phyloP scores from a whole-genome alignment of 92 coral and sea anemone species.

The Epizoanthus scotinus region DNA sequence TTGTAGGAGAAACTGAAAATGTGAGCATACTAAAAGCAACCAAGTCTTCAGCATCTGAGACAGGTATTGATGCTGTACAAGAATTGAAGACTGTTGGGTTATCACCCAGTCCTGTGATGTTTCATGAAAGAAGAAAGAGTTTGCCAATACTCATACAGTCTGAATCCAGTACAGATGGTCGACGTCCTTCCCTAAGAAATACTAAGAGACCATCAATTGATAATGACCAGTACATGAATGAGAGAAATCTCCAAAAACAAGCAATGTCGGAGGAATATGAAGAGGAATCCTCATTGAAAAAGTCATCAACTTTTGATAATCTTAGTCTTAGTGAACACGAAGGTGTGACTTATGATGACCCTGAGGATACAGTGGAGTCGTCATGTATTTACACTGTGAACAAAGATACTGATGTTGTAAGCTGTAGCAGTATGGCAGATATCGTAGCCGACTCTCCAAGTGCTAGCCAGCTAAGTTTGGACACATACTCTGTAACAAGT shows the following conservation, averaged over 20 bases:
- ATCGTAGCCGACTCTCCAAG: slow-evolving; percentile 70
- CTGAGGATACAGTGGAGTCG: neutral
- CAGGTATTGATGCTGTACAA: slow-evolving; percentile 1
- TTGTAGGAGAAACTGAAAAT: slow-evolving; percentile 42
- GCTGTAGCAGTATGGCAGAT: slow-evolving; percentile 77
- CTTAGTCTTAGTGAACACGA: slow-evolving; percentile 37
- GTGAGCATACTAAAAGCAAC: slow-evolving; percentile 58
- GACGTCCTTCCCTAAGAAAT: neutral
- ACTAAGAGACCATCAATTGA: slow-evolving; percentile 25
- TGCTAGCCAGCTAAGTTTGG: slow-evolving; percentile 80
- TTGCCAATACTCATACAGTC: slow-evolving; percentile 5
- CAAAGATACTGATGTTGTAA: slow-evolving; percentile 60
- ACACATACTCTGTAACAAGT: slow-evolving; percentile 77
- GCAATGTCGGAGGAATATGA: slow-evolving; percentile 32
- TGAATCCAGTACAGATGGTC: neutral
- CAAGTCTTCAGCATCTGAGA: slow-evolving; percentile 53
- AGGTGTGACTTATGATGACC: slow-evolving; percentile 30
- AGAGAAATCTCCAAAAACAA: slow-evolving; percentile 36
- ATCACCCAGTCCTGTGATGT: neutral
- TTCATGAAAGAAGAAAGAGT: slow-evolving; percentile 25
- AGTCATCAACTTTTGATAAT: slow-evolving; percentile 41
- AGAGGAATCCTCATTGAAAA: slow-evolving; percentile 17
- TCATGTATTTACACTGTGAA: slow-evolving; percentile 45
- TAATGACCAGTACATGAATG: slow-evolving; percentile 32
- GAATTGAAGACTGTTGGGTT: neutral